A percentile compares a stretch with the other conserved stretches of the same genome.
Conservation (phyloP, 2,113 vertebrate genomes). For the Hepsetus odoe region DNA sequence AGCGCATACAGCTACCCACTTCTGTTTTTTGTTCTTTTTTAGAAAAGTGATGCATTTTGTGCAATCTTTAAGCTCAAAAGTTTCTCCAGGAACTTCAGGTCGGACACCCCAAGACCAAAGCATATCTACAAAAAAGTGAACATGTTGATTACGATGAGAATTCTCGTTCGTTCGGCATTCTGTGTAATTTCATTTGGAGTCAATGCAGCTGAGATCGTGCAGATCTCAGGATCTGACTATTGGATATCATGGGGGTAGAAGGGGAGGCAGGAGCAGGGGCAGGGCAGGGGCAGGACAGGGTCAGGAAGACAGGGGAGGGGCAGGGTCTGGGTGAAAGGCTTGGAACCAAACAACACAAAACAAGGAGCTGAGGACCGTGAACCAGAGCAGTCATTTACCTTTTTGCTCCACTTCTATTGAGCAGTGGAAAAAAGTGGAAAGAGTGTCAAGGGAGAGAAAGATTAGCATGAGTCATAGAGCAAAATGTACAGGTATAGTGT, state of each 20-base stretch:
- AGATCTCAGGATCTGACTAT: conserved; percentile 32
- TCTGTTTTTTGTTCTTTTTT: too few species aligned
- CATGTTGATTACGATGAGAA: conserved; percentile 33
- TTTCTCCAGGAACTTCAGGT: conserved; percentile 40
- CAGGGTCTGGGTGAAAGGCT: conserved; percentile 73
- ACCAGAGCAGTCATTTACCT: conserved; percentile 96
- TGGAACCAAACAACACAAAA: conserved; percentile 88
- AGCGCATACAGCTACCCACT: not conserved
- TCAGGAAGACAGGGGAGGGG: conserved; percentile 55
- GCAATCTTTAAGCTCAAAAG: conserved; percentile 13
- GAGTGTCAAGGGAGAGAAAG: conserved; percentile 94
- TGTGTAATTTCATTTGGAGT: conserved; percentile 27
- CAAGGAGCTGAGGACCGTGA: conserved; percentile 85
- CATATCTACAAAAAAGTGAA: conserved; percentile 33
- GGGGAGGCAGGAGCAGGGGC: conserved; percentile 66
- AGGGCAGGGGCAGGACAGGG: not conserved
- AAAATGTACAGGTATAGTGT: conserved; percentile 72
- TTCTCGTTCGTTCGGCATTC: conserved; percentile 30
- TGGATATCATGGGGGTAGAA: conserved; percentile 38
- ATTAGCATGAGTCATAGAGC: conserved; percentile 97
- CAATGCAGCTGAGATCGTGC: conserved; percentile 39
- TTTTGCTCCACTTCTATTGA: conserved; percentile 99
- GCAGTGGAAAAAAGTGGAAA: conserved; percentile 83
- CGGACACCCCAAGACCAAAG: conserved; percentile 33
- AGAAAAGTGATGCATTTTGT: conserved; percentile 14